A percentile compares a stretch with the other conserved stretches of the same genome.
phyloP scores from a whole-genome alignment of 2,888 invertebrate species.

The Polydrusus cervinus region DNA sequence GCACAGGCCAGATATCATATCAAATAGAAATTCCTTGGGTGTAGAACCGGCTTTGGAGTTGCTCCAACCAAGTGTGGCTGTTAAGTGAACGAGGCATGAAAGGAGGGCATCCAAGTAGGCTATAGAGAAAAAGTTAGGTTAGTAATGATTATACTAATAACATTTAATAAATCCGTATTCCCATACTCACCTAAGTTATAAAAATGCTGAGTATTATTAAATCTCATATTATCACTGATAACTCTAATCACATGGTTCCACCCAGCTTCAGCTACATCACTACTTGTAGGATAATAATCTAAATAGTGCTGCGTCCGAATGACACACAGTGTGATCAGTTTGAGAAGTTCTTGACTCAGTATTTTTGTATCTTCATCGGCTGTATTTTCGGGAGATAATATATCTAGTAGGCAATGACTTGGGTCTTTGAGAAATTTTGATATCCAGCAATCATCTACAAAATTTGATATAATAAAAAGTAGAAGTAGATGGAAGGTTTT shows the following conservation, averaged over 20 bases:
- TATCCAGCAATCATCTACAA: constrained; percentile 66
- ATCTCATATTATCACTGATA: constrained; percentile 72
- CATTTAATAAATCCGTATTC: no score
- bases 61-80: constrained; percentile 72
- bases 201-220: constrained; percentile 73
- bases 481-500: background rate
- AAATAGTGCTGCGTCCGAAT: constrained; percentile 64
- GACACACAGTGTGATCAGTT: constrained; percentile 67
- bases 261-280: constrained; percentile 22
- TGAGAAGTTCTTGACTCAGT: constrained; percentile 67
- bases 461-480: background rate
- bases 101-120: constrained; percentile 73
- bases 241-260: constrained; percentile 72
- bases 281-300: constrained; percentile 60
- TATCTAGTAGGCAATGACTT: constrained; percentile 62
- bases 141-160: background rate
- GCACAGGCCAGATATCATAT: constrained; percentile 70
- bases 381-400: constrained; percentile 61
- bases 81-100: constrained; percentile 72
- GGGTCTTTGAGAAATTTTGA: constrained; percentile 64
- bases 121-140: constrained; percentile 59
- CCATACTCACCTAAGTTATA: constrained; percentile 74
- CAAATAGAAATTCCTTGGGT: constrained; percentile 64
- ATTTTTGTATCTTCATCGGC: constrained; percentile 62
- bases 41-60: constrained; percentile 62